These are phyloP conservation scores for Paramormyrops kingsleyae DNA, from an alignment of 2,113 vertebrate species.

Conservation along the genomic window DNA sequence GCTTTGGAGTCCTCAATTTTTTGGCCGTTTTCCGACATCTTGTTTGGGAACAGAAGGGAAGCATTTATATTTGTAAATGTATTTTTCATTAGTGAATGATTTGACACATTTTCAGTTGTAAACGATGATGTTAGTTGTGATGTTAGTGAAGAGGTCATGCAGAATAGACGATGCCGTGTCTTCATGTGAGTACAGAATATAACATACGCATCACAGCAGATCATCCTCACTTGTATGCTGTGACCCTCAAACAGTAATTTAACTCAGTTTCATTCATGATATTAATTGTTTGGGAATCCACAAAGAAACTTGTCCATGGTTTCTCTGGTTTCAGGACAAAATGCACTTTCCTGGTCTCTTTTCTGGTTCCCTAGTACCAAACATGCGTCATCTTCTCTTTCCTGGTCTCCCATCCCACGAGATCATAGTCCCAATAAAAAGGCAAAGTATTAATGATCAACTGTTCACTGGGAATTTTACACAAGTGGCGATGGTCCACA, in stretches of 20 bases:
- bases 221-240: conserved; percentile 27
- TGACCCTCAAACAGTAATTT: conserved; percentile 36
- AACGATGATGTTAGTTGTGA: neutral
- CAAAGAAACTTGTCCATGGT: neutral
- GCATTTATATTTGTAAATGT: conserved; percentile 29
- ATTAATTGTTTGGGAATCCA: neutral
- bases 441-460: neutral
- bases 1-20: conserved; percentile 41
- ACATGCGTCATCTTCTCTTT: neutral
- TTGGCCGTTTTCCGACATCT: conserved; percentile 66
- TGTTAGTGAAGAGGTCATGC: conserved; percentile 20
- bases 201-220: conserved; percentile 24
- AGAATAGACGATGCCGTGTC: conserved; percentile 28
- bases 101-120: conserved; percentile 22
- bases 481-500: neutral
- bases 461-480: neutral
- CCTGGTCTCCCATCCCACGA: neutral
- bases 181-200: conserved; percentile 24
- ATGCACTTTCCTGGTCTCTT: neutral
- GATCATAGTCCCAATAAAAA: neutral
- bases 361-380: neutral
- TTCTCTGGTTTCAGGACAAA: neutral
- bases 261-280: conserved; percentile 22
- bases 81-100: conserved; percentile 1
- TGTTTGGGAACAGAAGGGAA: conserved; percentile 56